phyloP scores from a whole-genome alignment of 2,888 invertebrate genomes.

The Drosophila fulvimacula region DNA sequence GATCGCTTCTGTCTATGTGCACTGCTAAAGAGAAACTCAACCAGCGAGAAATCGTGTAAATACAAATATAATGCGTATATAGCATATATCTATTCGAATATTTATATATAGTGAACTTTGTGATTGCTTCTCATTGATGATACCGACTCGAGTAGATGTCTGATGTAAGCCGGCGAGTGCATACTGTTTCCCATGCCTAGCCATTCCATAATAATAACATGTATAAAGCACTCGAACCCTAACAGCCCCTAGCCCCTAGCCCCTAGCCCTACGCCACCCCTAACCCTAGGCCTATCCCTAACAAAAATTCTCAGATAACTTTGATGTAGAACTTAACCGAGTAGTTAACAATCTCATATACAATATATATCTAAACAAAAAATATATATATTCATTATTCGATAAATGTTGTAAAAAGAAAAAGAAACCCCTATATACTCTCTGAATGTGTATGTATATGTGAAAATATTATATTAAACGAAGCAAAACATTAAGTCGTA shows the following conservation, averaged over 20 bases:
- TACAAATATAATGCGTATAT: slow-evolving; percentile 43
- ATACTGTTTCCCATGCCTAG: slow-evolving; percentile 36
- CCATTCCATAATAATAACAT: not conserved
- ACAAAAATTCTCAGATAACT: slow-evolving; percentile 6
- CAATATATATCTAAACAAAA: slow-evolving; percentile 24
- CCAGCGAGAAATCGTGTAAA: slow-evolving; percentile 55
- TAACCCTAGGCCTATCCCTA: not conserved
- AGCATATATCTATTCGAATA: slow-evolving; percentile 20
- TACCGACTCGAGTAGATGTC: slow-evolving; percentile 30
- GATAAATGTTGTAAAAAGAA: slow-evolving; percentile 73
- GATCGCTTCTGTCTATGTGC: slow-evolving; percentile 18
- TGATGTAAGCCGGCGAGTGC: slow-evolving; percentile 52
- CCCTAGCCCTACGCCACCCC: not conserved
- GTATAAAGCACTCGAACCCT: slow-evolving; percentile 17
- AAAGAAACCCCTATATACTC: slow-evolving; percentile 24
- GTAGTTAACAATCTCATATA: slow-evolving; percentile 52
- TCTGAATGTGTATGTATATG: slow-evolving; percentile 23
- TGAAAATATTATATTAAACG: slow-evolving; percentile 13
- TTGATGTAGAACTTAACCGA: slow-evolving; percentile 41
- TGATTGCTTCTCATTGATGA: slow-evolving; percentile 79
- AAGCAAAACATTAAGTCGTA: slow-evolving; percentile 13
- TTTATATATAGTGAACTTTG: slow-evolving; percentile 65
- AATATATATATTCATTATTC: slow-evolving; percentile 45
- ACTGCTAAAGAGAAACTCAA: slow-evolving; percentile 10
- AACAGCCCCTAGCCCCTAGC: not conserved